phyloP scores from a whole-genome alignment of 1,140 invertebrate species.

The Trichogramma pretiosum region DNA sequence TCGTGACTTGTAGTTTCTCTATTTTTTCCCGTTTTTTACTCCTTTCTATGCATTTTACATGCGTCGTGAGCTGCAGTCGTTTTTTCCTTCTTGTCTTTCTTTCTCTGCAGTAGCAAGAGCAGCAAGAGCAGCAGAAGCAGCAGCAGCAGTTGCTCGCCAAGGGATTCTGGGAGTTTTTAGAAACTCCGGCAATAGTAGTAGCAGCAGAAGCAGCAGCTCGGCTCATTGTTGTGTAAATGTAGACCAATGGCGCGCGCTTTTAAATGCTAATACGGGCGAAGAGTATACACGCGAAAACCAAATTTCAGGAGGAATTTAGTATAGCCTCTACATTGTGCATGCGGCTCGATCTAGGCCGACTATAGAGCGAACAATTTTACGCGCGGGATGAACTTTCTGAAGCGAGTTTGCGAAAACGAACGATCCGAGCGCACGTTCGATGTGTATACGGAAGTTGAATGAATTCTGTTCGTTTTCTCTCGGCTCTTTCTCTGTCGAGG shows the following conservation, averaged over 20 bases:
- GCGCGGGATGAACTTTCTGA: not conserved
- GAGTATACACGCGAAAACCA: constrained; percentile 29
- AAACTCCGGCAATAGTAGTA: too few species aligned
- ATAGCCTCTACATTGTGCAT: too few species aligned
- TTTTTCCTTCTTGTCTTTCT: not conserved
- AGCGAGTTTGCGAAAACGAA: not conserved
- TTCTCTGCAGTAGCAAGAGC: not conserved
- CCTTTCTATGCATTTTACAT: constrained; percentile 13
- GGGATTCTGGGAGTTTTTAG: constrained; percentile 43
- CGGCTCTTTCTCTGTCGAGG: not conserved
- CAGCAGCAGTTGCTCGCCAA: too few species aligned
- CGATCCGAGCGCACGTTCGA: not conserved
- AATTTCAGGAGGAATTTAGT: constrained; percentile 39
- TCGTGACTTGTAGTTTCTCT: constrained; percentile 18
- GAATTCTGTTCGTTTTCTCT: constrained; percentile 3
- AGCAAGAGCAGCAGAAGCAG: too few species aligned
- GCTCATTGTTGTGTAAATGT: constrained; percentile 46
- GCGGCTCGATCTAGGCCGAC: too few species aligned
- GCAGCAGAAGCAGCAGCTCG: too few species aligned
- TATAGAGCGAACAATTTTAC: too few species aligned
- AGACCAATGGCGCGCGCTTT: constrained; percentile 42
- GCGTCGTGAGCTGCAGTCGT: constrained; percentile 4
- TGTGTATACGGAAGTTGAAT: constrained; percentile 14
- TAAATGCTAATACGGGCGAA: constrained; percentile 39
- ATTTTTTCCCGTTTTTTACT: constrained; percentile 12